Percentiles rank a stretch among this genome's conserved stretches.
These are phyloP conservation scores for Agriopis aurantiaria DNA, from an alignment of 2,888 invertebrate genomes.

Conservation along the genomic window DNA sequence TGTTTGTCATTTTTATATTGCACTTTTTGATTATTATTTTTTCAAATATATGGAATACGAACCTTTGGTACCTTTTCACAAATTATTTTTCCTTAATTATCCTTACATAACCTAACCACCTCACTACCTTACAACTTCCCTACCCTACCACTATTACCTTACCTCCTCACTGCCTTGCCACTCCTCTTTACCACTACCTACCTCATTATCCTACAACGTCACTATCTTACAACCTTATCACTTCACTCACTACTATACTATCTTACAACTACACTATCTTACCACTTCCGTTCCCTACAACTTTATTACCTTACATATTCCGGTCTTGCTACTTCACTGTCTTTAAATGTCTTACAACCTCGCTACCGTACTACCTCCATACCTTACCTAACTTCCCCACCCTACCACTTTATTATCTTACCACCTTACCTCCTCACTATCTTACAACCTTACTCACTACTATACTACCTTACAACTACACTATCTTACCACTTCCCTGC, in stretches of 20 bases:
- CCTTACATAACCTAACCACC: not conserved
- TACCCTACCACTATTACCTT: too few species aligned
- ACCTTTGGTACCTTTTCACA: not conserved
- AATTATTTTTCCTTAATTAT: not conserved
- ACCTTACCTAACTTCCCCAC: too few species aligned
- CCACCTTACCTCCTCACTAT: not conserved
- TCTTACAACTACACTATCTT: not conserved
- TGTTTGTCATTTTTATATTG: constrained; percentile 35
- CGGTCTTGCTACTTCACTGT: not conserved
- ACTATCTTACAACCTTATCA: not conserved
- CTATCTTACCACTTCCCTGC: not conserved
- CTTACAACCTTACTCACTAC: not conserved
- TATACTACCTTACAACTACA: not conserved
- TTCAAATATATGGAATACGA: not conserved
- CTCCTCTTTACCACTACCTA: not conserved
- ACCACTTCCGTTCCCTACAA: too few species aligned
- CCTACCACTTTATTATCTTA: not conserved
- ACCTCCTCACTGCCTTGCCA: not conserved
- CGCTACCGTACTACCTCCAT: too few species aligned
- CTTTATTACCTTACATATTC: not conserved
- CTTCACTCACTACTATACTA: not conserved
- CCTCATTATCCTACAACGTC: not conserved
- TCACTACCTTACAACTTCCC: not conserved
- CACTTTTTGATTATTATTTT: constrained; percentile 26
- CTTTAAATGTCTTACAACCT: not conserved